Evolutionary conservation across 2,888 invertebrate species (phyloP), one percentile per base, ranked within the genome.

Genomic region (Plebejus argus): DNA sequence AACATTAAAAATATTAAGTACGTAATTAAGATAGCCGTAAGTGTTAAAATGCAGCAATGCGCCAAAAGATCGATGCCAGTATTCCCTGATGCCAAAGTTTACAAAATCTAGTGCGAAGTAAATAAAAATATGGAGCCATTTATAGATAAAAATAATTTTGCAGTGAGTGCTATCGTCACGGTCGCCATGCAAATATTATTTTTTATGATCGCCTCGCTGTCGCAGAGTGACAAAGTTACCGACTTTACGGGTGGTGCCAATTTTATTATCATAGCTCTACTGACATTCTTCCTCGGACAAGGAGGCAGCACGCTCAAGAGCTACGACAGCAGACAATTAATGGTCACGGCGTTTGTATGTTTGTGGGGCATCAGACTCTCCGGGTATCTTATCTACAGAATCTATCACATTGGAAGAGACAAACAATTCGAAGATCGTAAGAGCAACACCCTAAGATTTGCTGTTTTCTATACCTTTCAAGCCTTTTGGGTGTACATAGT

Each of bases 161-260:
- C 97, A 81, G 96, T 98, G 81, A 97, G 97, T 90, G 98, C 97
- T 45, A 97, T 98, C 90, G 97, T 98, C 76, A 97, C 97, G 0
- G 96, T 97, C 49, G 95, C 95, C 35, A 96, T 98, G 97, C 98
- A 98, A 92, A 94, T 98, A 77, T 94, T 97, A 77, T 98, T 98
- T 92, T 98, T 98, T 91, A 95, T 96, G 61, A 96, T 98, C 83
- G 98, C 98, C 70, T 97, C 98, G 6, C 95, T 96, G 78, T 97
- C 97, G 83, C 97, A 98, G 89, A 96, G 97, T 92, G 98, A 98
- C 88, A 98, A 98, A 92, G 95, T 98, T 78, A 98, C 98, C 0
- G 98, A 99, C 90, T 98, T 98, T 92, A 98, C 98, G 79, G 98
- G 98, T 10, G 98, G 98, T 78, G 97, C 97, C 78, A 98, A 98